Evolutionary conservation across 30 jellyfish, hydroid and myxozoan species (phyloP).

Genomic region (Calvadosia cruxmelitensis): DNA sequence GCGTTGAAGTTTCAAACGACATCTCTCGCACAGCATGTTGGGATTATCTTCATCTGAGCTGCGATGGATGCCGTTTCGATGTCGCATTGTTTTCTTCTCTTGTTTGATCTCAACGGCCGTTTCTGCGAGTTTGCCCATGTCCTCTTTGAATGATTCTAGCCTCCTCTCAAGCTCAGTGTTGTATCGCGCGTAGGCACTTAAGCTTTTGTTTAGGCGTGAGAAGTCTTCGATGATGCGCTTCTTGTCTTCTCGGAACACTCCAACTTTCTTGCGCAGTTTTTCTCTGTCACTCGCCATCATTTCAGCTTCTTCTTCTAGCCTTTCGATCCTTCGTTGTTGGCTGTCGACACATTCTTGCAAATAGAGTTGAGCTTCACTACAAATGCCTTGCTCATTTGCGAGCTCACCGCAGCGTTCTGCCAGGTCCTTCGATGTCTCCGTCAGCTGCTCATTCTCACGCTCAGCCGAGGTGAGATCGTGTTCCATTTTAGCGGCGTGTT

Average conservation of each 20-base stretch:
- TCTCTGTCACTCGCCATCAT: constrained; percentile 60
- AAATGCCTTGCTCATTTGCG: constrained; percentile 60
- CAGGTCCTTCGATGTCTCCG: constrained; percentile 62
- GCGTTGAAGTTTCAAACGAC: constrained; percentile 42
- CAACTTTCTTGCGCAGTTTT: constrained; percentile 57
- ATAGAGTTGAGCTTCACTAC: constrained; percentile 62
- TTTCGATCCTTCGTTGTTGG: constrained; percentile 51
- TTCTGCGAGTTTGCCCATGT: constrained; percentile 44
- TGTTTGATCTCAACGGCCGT: background rate
- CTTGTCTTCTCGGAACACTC: constrained; percentile 73
- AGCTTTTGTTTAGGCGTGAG: constrained; percentile 63
- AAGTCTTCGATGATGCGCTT: constrained; percentile 88
- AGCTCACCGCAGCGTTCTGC: constrained; percentile 63
- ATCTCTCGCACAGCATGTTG: constrained; percentile 52
- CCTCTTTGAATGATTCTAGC: constrained; percentile 62
- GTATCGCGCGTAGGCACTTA: constrained; percentile 76
- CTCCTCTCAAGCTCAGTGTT: constrained; percentile 67
- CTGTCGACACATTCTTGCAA: constrained; percentile 67
- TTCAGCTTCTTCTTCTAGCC: constrained; percentile 68
- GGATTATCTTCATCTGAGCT: constrained; percentile 13
- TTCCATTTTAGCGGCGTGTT: constrained; percentile 51
- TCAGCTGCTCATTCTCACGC: constrained; percentile 35
- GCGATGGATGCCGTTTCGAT: constrained; percentile 21
- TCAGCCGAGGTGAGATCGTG: constrained; percentile 47
- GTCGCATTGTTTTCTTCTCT: constrained; percentile 35